Conservation (phyloP, 2,113 vertebrate species). For the Podarcis raffonei region DNA sequence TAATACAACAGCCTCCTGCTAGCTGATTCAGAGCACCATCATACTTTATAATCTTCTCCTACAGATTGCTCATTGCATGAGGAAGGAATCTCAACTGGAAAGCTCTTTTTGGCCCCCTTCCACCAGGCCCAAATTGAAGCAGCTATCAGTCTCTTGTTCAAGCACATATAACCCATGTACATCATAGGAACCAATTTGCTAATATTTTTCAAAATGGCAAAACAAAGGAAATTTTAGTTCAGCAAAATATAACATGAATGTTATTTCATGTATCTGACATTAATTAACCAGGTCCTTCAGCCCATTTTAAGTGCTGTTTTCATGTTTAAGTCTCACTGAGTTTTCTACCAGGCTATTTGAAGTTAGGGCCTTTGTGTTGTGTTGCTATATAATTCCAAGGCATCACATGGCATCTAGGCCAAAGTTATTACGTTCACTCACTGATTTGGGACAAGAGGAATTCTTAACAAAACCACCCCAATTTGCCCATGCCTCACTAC, state of each 20-base stretch:
- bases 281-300: not conserved
- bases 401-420: not conserved
- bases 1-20: not conserved
- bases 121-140: not conserved
- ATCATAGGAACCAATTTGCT: not conserved
- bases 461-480: not conserved
- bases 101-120: too few species aligned
- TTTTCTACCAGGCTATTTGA: not conserved
- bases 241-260: too few species aligned
- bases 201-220: not conserved
- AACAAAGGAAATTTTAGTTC: not conserved
- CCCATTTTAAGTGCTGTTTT: not conserved
- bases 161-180: not conserved
- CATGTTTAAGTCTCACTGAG: not conserved
- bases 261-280: not conserved
- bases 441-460: not conserved
- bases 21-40: not conserved
- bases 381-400: not conserved
- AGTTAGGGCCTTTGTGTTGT: not conserved
- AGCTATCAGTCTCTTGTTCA: not conserved
- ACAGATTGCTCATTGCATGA: not conserved
- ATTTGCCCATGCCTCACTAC: not conserved
- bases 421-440: not conserved
- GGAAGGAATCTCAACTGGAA: not conserved
- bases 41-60: not conserved